Conservation (phyloP, 2,113 vertebrate species). For the Neoarius graeffei region DNA sequence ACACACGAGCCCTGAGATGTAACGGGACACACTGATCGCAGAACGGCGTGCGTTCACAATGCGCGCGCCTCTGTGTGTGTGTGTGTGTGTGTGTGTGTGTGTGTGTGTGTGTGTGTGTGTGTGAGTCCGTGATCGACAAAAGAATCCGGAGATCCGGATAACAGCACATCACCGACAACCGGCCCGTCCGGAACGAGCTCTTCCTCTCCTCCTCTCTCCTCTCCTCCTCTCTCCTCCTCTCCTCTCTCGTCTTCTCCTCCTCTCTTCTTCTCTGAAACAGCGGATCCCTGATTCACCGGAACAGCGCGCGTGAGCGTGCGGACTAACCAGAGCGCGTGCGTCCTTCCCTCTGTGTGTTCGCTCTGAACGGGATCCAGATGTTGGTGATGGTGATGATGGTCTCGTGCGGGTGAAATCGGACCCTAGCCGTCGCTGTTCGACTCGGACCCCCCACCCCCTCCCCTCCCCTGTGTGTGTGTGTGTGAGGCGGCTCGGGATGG, state of each 20-base stretch:
- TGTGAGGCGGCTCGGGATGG: slow-evolving; percentile 78
- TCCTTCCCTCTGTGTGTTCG: not conserved
- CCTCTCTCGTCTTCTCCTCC: too few species aligned
- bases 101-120: slow-evolving; percentile 4
- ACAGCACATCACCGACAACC: slow-evolving; percentile 52
- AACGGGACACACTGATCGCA: slow-evolving; percentile 14
- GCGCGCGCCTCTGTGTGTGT: slow-evolving; percentile 15
- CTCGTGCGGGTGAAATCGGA: slow-evolving; percentile 1
- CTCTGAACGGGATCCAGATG: not conserved
- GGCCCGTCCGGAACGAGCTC: slow-evolving; percentile 34
- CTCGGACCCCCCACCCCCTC: not conserved
- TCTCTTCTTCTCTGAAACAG: not conserved
- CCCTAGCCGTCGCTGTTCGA: not conserved
- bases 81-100: not conserved
- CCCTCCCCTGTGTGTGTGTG: too few species aligned
- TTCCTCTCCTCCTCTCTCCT: not conserved
- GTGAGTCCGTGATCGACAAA: slow-evolving; percentile 11
- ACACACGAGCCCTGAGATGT: not conserved
- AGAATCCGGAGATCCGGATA: slow-evolving; percentile 40
- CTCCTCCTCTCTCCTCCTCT: not conserved
- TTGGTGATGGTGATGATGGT: not conserved
- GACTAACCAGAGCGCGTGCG: slow-evolving; percentile 23
- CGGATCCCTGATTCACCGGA: not conserved
- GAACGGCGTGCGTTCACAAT: not conserved
- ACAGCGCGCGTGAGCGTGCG: slow-evolving; percentile 25